These are phyloP conservation scores for Amblyornis subalaris DNA, from an alignment of 2,113 vertebrate species.

Conservation along the genomic window DNA sequence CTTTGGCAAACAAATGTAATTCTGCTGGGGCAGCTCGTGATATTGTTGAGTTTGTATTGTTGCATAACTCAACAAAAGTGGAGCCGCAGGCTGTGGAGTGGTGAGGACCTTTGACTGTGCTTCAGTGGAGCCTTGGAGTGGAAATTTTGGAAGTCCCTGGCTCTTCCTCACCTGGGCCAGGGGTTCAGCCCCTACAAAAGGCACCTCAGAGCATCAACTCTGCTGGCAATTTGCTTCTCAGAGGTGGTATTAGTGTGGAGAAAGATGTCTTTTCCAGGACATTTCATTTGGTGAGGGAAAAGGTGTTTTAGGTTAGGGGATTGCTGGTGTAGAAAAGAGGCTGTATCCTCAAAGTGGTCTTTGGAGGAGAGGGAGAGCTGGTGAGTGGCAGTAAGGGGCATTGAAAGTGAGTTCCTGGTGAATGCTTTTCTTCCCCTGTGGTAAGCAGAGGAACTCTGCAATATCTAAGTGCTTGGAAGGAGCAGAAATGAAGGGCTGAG, in stretches of 20 bases:
- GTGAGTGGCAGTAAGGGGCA: too few relatives aligned
- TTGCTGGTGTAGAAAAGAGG: background rate
- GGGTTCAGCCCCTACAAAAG: background rate
- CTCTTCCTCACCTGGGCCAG: fast-evolving
- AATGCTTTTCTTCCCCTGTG: background rate
- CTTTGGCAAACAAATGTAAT: background rate
- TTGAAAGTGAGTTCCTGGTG: background rate
- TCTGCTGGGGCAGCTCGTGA: fast-evolving
- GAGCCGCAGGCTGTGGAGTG: background rate
- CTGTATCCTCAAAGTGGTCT: fast-evolving
- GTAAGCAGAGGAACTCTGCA: background rate
- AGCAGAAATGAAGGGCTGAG: background rate
- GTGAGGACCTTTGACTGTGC: background rate
- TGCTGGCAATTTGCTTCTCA: background rate
- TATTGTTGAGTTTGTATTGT: background rate
- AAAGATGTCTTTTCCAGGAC: background rate
- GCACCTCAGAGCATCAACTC: background rate
- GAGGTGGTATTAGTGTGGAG: background rate
- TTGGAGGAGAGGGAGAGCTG: background rate
- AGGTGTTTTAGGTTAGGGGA: background rate
- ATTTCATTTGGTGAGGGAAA: background rate
- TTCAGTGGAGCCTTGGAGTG: background rate
- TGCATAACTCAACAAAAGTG: background rate
- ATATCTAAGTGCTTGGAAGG: background rate
- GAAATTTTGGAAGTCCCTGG: background rate